Evolutionary conservation across 1,140 invertebrate genomes (phyloP).

Genomic region (Drosophila micromelanica): DNA sequence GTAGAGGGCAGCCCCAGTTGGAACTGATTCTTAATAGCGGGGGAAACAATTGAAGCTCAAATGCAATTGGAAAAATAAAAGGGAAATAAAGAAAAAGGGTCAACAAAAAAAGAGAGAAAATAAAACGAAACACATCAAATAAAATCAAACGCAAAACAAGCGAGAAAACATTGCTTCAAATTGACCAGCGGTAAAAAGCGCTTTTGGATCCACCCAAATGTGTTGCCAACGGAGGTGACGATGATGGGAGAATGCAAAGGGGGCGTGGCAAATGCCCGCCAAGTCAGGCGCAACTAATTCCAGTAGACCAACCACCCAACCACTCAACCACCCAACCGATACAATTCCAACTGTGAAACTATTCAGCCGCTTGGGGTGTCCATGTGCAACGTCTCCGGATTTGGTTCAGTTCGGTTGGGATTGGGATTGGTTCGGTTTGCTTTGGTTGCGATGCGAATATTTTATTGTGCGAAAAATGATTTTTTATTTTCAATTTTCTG

Average conservation of each 20-base stretch:
- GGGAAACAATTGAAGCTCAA: conserved; percentile 32
- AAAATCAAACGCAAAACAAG: conserved; percentile 81
- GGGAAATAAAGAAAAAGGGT: conserved; percentile 40
- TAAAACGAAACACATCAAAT: conserved; percentile 73
- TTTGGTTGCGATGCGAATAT: conserved; percentile 59
- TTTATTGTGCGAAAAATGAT: conserved; percentile 84
- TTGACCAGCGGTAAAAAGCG: conserved; percentile 66
- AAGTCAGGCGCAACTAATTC: conserved; percentile 83
- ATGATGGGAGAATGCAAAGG: background rate
- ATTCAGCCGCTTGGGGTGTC: conserved; percentile 23
- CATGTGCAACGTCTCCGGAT: conserved; percentile 21
- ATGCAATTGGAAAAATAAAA: conserved; percentile 54
- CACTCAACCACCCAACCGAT: background rate
- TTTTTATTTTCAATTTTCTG: conserved; percentile 82
- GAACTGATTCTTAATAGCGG: conserved; percentile 6
- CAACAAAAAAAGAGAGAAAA: conserved; percentile 32
- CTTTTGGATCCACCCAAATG: conserved; percentile 37
- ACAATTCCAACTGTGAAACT: conserved; percentile 54
- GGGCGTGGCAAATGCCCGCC: conserved; percentile 62
- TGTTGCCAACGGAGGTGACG: background rate
- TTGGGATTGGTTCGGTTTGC: conserved; percentile 19
- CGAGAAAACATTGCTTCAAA: conserved; percentile 79
- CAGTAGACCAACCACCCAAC: conserved; percentile 20
- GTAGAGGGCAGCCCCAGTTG: conserved; percentile 18
- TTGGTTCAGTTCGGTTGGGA: conserved; percentile 15